phyloP scores from a whole-genome alignment of 2,797 vertebrate species.

The Psittacula derbiana region DNA sequence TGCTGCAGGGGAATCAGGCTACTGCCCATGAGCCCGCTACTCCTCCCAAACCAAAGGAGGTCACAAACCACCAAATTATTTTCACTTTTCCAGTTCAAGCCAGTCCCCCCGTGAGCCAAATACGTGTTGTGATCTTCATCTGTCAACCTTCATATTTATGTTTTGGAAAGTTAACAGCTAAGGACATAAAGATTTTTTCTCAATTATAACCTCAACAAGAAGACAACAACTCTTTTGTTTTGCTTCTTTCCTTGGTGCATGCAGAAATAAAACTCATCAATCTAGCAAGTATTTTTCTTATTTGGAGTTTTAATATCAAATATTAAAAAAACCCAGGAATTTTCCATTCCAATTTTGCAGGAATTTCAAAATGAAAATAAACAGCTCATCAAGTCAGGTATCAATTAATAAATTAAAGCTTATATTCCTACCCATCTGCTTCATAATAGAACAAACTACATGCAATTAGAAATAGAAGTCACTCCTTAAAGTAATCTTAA shows the following conservation, averaged over 20 bases:
- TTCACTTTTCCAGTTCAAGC: not conserved
- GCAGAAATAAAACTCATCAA: not conserved
- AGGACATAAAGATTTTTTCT: not conserved
- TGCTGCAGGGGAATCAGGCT: not conserved
- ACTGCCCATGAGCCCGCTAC: not conserved
- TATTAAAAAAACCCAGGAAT: not conserved
- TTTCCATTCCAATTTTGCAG: not conserved
- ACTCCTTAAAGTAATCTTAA: not conserved
- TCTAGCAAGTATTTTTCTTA: not conserved
- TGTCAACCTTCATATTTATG: not conserved
- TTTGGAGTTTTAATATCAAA: not conserved
- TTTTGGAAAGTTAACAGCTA: not conserved
- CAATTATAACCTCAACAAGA: not conserved
- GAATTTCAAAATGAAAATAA: not conserved
- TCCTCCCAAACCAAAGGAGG: not conserved
- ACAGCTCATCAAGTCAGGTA: not conserved
- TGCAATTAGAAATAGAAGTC: not conserved
- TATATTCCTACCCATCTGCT: not conserved
- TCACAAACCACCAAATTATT: not conserved
- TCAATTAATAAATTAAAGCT: not conserved
- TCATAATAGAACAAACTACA: not conserved
- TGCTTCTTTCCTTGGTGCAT: not conserved
- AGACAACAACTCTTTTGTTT: not conserved
- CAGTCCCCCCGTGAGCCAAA: not conserved
- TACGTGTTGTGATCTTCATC: not conserved